Base-by-base conservation (phyloP, 2,797 vertebrate genomes). In the Trachurus trachurus region DNA sequence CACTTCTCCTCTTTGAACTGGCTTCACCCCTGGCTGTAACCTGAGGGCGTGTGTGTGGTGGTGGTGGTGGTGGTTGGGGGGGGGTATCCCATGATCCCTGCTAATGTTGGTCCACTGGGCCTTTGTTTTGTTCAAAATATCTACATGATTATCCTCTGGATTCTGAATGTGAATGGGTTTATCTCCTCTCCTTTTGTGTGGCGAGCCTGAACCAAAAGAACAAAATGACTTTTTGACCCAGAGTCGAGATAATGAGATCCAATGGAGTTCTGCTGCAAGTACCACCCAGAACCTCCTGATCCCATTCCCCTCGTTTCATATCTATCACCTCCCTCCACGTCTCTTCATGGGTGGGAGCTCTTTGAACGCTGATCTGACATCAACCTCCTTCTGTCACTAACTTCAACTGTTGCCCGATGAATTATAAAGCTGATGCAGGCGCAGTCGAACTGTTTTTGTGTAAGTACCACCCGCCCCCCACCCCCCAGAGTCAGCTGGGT, bases 11-110 rank as follows among this genome's bases (percentile, higher is more conserved):
- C 81, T 84, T 70, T 88, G 76, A 80, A 84, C 84, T 78, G 67
- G 69, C 54, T 76, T 84, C 78, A 91, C 91, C 84, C 65, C 74
- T 57, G 75, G 54, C 82, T 86, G 57, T 63, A 73, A 84, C 88
- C 74, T 59, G 10, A 54, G 56, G 80, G 70, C 26, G 26, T 26
- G 26, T 26, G 31, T 5, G 31, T 5, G 61, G 59, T 77, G 17
- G 7, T 0, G 17, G 17, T 0, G 0, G 31, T 5, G 61, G 59
- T 77, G 17, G 7, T 0, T 7, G 17, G 2, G 0, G 8, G 68
- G 63, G 59, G 62, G 45, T 61, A 62, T 53, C 67, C 63, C 76
- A 71, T 74, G 71, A 80, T 59, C 58, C n/a, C 40, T 68, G 50
- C 61, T 70, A 78, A 80, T 80, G 64, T 76, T 61, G 62, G n/a